Evolutionary conservation across 2,888 invertebrate genomes (phyloP).

Genomic region (Thysanoteuthis rhombus): DNA sequence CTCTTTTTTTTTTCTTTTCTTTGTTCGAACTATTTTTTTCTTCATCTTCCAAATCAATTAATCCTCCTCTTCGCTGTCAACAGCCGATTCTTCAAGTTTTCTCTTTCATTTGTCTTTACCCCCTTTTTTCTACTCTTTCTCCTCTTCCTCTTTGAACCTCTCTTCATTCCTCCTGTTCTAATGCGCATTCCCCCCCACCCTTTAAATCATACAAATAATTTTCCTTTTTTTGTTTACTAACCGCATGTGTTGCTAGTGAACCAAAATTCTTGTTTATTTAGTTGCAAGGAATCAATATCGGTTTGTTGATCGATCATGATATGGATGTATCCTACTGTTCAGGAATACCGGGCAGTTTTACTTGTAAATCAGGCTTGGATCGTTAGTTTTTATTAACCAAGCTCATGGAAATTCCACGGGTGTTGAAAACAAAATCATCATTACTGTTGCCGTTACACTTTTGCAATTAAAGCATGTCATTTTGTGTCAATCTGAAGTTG

Average conservation of each 20-base stretch:
- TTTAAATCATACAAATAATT: neutral
- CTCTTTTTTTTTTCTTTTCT: neutral
- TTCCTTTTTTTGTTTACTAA: neutral
- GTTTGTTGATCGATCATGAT: neutral
- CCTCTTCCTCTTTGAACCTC: neutral
- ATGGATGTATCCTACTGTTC: neutral
- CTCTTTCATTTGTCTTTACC: neutral
- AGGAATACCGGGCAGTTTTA: neutral
- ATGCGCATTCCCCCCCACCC: accelerated
- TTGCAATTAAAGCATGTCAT: no score
- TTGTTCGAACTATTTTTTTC: neutral
- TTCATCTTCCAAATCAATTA: neutral
- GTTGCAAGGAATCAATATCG: neutral
- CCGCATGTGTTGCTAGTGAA: neutral
- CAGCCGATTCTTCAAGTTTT: neutral
- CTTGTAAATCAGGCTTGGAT: neutral
- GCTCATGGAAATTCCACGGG: no score
- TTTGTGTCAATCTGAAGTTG: no score
- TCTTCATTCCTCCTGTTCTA: neutral
- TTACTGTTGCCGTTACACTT: no score
- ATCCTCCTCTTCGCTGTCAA: neutral
- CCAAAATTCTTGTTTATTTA: neutral
- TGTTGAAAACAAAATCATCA: no score
- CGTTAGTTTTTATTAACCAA: no score
- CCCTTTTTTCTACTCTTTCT: neutral